These are phyloP conservation scores for Temnothorax unifasciatus DNA, from an alignment of 2,888 invertebrate genomes.

Conservation along the genomic window DNA sequence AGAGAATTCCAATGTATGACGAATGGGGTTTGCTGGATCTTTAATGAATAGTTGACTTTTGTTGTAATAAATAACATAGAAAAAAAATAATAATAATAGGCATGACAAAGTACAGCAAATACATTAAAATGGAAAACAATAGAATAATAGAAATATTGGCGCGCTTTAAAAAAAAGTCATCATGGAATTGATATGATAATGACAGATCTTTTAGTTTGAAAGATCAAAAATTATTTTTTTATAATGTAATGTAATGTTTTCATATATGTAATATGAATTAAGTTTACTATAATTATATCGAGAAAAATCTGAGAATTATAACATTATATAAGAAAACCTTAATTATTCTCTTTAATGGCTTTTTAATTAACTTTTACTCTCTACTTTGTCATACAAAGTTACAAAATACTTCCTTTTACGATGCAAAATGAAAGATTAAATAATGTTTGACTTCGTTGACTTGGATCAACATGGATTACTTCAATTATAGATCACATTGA, in stretches of 20 bases:
- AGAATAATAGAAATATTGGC: too few relatives aligned
- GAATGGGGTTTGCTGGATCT: conserved; percentile 78
- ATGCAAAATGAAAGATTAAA: conserved; percentile 29
- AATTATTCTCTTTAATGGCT: not conserved
- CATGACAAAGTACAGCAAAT: not conserved
- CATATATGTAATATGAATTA: not conserved
- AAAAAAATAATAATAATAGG: not conserved
- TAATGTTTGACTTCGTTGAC: too few relatives aligned
- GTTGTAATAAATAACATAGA: not conserved
- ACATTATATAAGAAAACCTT: not conserved
- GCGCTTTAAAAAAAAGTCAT: too few relatives aligned
- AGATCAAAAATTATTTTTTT: too few relatives aligned
- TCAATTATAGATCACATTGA: conserved; percentile 37
- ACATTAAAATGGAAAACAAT: not conserved
- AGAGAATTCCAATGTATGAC: conserved; percentile 75
- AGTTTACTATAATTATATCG: not conserved
- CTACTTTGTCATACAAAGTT: not conserved
- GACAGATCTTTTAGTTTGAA: too few relatives aligned
- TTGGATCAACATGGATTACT: conserved; percentile 31
- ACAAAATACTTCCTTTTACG: conserved; percentile 34
- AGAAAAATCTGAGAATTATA: not conserved
- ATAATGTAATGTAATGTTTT: too few relatives aligned
- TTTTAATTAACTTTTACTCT: conserved; percentile 35
- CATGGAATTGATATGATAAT: too few relatives aligned
- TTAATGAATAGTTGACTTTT: not conserved